Base-by-base conservation (phyloP, 30 jellyfish, hydroid and myxozoan species). In the Mastigias papua region DNA sequence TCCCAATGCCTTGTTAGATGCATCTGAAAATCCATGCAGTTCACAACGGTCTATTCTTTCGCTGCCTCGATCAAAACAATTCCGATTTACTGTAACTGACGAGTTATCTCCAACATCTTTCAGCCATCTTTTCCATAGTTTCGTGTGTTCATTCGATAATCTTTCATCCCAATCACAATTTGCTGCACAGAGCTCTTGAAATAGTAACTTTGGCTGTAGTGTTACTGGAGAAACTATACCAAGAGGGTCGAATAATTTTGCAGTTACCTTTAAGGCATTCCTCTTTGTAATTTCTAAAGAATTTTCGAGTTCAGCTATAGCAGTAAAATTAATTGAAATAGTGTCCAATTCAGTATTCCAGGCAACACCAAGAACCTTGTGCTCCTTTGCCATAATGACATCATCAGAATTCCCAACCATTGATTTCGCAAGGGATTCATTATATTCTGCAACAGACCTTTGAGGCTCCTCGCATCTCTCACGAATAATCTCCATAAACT, bases 191-290 rank as follows among this genome's bases (percentile, higher is more conserved):
- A 27, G 83, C 25, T 71, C 33, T 71, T 71, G 83, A 34, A 71
- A 71, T 33, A 71, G 25, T 5, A 73, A 34, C 33, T 73, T 73
- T 9, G 62, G 62, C 61, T 77, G 22, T 61, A 57, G 26, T 16
- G 5, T 77, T 21, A 57, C 51, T 4, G 76, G 88, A 6, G 60
- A 3, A 0, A 51, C 78, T 8, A 77, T 27, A 16, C 78, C 88
- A 22, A 27, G 62, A 1, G 88, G 78, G 51, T 77, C 88, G 51
- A 48, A 77, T 51, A 77, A 27, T 13, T 28, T 13, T 49, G 77
- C 88, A 15, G 88, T 77, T 49, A 51, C 78, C 64, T 51, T 77
- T 77, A 77, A 34, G 51, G 51, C 78, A 77, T 50, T 77, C 33
- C 77, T 34, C 48, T 77, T 77, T 19, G 88, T 77, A 9, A 51